A percentile compares a stretch with the other conserved stretches of the same genome.
phyloP scores from a whole-genome alignment of 2,113 vertebrate genomes.

The Parotia lawesii region DNA sequence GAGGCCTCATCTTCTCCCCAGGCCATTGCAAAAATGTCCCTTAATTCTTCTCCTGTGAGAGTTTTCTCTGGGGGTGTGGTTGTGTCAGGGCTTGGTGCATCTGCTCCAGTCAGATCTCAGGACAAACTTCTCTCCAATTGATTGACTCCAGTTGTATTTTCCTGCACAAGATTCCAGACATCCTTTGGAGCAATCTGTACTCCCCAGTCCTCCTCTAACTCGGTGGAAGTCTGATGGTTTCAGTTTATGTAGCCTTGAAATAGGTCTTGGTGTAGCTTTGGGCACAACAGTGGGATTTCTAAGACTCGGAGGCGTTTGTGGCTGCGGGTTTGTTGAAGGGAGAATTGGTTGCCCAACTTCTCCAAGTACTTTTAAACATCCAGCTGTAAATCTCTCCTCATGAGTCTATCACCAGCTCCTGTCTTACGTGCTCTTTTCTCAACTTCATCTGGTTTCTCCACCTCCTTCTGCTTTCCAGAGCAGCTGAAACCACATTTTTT shows the following conservation, averaged over 20 bases:
- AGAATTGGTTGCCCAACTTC: background rate
- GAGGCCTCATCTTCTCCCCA: background rate
- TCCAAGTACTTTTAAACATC: background rate
- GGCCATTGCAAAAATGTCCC: background rate
- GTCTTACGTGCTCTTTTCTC: background rate
- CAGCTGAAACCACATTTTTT: background rate
- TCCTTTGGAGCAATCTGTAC: accelerated
- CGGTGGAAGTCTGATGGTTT: background rate
- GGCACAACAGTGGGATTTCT: background rate
- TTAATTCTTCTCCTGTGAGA: background rate
- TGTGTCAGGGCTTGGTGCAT: background rate
- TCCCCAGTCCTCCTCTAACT: background rate
- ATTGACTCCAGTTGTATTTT: background rate
- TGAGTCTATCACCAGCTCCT: background rate
- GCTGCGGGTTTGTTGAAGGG: background rate
- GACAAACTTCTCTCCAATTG: background rate
- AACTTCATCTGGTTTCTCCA: background rate
- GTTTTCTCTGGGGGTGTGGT: background rate
- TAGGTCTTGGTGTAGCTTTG: background rate
- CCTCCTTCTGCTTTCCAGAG: background rate
- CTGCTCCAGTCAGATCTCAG: background rate
- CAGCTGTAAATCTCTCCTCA: background rate
- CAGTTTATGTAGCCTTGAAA: background rate
- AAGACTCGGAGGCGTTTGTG: background rate
- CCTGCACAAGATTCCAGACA: background rate